Evolutionary conservation across 53 echinoderm and acorn worm species (phyloP).

Genomic region (Echinarachnius parma): DNA sequence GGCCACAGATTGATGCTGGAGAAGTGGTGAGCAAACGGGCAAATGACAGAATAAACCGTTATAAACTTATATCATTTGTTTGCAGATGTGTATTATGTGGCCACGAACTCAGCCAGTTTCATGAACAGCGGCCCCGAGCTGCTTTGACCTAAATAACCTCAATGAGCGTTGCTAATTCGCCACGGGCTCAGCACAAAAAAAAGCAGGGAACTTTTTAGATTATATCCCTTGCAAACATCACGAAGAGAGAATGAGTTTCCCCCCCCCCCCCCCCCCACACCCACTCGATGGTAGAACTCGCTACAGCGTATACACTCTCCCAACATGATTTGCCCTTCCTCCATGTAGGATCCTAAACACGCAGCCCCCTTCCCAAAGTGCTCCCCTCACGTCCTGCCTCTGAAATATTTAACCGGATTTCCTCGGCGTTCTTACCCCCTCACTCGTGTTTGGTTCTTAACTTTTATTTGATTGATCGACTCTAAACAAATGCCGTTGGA

Average conservation of each 20-base stretch:
- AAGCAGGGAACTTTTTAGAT: conserved; percentile 37
- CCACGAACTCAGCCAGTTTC: conserved; percentile 37
- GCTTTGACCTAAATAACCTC: conserved; percentile 48
- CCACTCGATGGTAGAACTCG: conserved; percentile 5
- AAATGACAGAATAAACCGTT: conserved; percentile 16
- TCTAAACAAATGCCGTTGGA: conserved; percentile 51
- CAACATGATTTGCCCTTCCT: conserved; percentile 2
- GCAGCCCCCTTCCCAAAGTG: not conserved
- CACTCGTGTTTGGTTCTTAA: conserved; percentile 19
- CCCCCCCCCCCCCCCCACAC: conserved; percentile 16
- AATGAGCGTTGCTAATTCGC: conserved; percentile 30
- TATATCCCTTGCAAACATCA: conserved; percentile 25
- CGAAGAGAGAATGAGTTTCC: conserved; percentile 8
- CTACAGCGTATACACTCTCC: conserved; percentile 4
- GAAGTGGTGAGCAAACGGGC: not conserved
- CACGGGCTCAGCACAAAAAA: conserved; percentile 26
- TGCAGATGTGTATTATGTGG: conserved; percentile 31
- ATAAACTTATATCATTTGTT: conserved; percentile 50
- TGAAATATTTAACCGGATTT: not conserved
- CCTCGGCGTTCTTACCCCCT: not conserved
- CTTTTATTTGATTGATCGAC: conserved; percentile 50
- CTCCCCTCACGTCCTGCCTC: not conserved
- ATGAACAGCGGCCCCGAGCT: conserved; percentile 43
- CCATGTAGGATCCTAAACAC: conserved; percentile 1
- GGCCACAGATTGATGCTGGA: not conserved